Percentiles rank a stretch among this genome's conserved stretches.
phyloP scores from a whole-genome alignment of 2,888 invertebrate genomes.

The Candidula unifasciata region DNA sequence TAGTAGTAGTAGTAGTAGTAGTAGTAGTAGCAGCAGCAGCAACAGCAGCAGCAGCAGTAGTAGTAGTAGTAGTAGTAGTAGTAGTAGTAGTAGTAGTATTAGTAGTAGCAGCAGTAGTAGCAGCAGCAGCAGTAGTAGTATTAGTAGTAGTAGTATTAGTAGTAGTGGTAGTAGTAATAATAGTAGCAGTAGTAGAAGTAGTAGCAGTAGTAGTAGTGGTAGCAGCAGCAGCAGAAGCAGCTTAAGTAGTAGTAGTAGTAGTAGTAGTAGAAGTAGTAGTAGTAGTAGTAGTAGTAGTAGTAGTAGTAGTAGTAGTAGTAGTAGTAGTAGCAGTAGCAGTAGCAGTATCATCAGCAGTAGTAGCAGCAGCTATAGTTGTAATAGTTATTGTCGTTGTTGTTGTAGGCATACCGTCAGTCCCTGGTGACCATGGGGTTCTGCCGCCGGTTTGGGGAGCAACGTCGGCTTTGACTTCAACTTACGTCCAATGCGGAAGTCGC shows the following conservation, averaged over 20 bases:
- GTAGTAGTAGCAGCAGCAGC: background rate
- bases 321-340: too few species aligned
- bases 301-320: conserved; percentile 22
- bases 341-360: background rate
- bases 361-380: too few species aligned
- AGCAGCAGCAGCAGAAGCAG: background rate
- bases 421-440: too few species aligned
- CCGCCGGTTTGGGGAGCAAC: too few species aligned
- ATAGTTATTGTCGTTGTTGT: background rate
- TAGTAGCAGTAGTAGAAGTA: conserved; percentile 23
- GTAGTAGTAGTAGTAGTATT: conserved; percentile 11
- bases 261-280: conserved; percentile 21
- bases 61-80: conserved; percentile 33
- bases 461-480: too few species aligned
- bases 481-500: too few species aligned
- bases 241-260: background rate
- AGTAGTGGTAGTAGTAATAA: conserved; percentile 15
- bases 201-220: background rate
- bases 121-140: conserved; percentile 16
- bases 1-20: conserved; percentile 7
- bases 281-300: conserved; percentile 1
- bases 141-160: conserved; percentile 20
- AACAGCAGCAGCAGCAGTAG: conserved; percentile 17
- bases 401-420: too few species aligned
- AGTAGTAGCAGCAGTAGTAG: conserved; percentile 1